Percentiles rank a stretch among this genome's conserved stretches.
Conservation (phyloP, 2,797 vertebrate species). For the Myotis myotis region DNA sequence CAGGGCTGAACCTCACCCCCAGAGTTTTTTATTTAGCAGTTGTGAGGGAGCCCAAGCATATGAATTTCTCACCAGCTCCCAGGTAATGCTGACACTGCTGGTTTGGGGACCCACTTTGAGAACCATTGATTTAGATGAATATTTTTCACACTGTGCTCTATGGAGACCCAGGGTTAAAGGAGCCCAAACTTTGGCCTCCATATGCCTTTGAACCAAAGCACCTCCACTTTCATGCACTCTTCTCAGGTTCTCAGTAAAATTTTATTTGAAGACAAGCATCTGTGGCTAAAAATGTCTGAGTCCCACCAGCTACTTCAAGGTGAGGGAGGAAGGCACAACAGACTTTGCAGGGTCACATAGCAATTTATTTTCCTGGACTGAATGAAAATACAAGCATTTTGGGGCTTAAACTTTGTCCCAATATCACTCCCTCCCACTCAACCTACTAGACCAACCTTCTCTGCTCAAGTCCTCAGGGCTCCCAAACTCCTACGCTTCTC, state of each 20-base stretch:
- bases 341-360: not conserved
- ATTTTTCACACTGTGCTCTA: not conserved
- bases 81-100: not conserved
- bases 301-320: not conserved
- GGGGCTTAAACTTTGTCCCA: not conserved
- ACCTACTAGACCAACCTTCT: not conserved
- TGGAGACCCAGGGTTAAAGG: no score
- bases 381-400: not conserved
- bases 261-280: not conserved
- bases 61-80: not conserved
- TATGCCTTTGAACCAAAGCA: not conserved
- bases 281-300: not conserved
- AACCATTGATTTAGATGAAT: not conserved
- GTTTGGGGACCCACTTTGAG: not conserved
- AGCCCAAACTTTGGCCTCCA: not conserved
- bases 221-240: not conserved
- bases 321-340: not conserved
- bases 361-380: not conserved
- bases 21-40: not conserved
- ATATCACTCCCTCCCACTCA: not conserved
- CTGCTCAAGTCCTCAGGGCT: not conserved
- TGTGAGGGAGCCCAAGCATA: not conserved
- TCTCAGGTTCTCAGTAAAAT: not conserved
- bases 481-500: not conserved
- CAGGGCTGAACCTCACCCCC: not conserved